These are phyloP conservation scores for Arion vulgaris DNA, from an alignment of 1,140 invertebrate species.

Conservation along the genomic window DNA sequence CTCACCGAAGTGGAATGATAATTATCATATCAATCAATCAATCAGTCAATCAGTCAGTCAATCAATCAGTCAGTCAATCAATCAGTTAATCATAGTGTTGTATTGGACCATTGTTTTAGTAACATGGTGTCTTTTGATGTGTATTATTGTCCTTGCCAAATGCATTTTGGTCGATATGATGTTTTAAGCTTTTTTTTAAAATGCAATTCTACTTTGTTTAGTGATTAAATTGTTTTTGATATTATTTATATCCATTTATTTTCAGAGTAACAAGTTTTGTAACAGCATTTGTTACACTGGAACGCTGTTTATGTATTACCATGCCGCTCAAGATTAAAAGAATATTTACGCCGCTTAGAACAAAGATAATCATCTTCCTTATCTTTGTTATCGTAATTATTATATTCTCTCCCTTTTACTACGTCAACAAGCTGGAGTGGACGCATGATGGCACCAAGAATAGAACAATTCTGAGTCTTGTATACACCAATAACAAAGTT, in stretches of 20 bases:
- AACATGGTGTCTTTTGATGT: no score
- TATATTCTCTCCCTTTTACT: not conserved
- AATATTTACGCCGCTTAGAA: not conserved
- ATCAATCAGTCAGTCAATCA: no score
- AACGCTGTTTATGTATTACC: conserved; percentile 13
- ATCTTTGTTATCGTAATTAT: not conserved
- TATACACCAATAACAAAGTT: not conserved
- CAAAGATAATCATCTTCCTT: not conserved
- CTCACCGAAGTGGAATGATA: no score
- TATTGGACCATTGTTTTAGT: no score
- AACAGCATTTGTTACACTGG: conserved; percentile 4
- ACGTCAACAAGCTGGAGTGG: conserved; percentile 3
- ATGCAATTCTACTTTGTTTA: not conserved
- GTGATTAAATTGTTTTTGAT: not conserved
- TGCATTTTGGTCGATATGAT: no score
- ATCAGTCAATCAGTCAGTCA: no score
- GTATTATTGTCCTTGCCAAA: no score
- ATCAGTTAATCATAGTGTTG: no score
- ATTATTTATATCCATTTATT: no score
- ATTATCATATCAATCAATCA: no score
- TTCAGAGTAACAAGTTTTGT: conserved; percentile 14
- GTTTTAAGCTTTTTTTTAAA: not conserved
- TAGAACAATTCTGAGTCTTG: not conserved
- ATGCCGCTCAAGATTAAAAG: conserved; percentile 8
- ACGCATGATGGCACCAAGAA: not conserved